phyloP scores from a whole-genome alignment of 1,140 invertebrate genomes.

The Latrodectus geometricus region DNA sequence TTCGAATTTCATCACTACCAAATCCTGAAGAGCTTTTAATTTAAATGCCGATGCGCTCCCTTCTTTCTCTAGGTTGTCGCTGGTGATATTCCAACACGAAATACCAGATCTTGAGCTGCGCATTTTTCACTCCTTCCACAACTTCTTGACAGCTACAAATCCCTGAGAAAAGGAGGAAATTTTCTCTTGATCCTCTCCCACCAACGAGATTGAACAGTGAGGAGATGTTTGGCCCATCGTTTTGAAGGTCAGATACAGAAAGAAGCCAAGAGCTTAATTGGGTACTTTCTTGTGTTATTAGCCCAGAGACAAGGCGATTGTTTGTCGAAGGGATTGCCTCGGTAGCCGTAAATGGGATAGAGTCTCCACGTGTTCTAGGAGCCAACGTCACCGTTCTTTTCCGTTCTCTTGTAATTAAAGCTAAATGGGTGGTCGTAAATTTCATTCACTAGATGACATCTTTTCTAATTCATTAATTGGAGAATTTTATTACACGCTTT shows the following conservation, averaged over 20 bases:
- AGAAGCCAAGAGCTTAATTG: background rate
- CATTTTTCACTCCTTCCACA: background rate
- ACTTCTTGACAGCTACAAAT: slow-evolving; percentile 1
- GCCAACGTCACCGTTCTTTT: background rate
- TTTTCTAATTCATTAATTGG: background rate
- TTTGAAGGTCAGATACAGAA: background rate
- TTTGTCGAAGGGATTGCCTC: background rate
- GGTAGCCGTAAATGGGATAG: background rate
- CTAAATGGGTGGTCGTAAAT: background rate
- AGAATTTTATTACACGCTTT: background rate
- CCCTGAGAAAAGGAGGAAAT: background rate
- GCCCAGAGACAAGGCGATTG: background rate
- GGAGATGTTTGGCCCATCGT: background rate
- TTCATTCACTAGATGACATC: background rate
- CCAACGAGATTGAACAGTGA: background rate
- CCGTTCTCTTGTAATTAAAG: background rate
- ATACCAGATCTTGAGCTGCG: background rate
- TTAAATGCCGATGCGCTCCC: background rate
- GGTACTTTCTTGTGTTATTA: background rate
- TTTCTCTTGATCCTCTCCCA: background rate
- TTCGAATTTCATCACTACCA: background rate
- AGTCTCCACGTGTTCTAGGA: background rate
- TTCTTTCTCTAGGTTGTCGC: background rate
- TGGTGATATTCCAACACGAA: background rate
- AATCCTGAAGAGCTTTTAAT: background rate